Evolutionary conservation across 2,888 invertebrate species (phyloP).

Genomic region (Catocala sponsa): DNA sequence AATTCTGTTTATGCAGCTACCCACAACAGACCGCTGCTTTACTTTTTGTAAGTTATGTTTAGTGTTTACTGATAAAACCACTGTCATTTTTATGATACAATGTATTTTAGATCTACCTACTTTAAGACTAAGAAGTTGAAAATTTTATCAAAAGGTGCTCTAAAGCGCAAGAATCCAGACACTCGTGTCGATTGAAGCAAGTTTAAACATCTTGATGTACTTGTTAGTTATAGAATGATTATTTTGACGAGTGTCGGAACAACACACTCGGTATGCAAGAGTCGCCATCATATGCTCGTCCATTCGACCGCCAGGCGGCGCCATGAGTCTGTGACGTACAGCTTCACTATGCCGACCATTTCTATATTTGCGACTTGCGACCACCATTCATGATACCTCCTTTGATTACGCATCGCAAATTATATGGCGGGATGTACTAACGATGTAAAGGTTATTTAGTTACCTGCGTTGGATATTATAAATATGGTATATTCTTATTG

Average conservation of each 20-base stretch:
- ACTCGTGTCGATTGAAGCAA: too few relatives aligned
- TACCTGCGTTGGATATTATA: not conserved
- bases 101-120: too few relatives aligned
- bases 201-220: too few relatives aligned
- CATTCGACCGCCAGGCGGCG: conserved; percentile 34
- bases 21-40: too few relatives aligned
- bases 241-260: conserved; percentile 75
- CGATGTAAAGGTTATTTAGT: conserved; percentile 2
- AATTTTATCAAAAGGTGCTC: too few relatives aligned
- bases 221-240: conserved; percentile 53
- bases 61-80: too few relatives aligned
- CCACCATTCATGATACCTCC: conserved; percentile 32
- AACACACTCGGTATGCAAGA: conserved; percentile 68
- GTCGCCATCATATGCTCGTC: conserved; percentile 28
- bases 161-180: too few relatives aligned
- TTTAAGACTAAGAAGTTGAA: too few relatives aligned
- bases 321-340: conserved; percentile 44
- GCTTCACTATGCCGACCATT: conserved; percentile 37
- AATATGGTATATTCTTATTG: not conserved
- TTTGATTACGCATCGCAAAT: conserved; percentile 23
- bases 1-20: too few relatives aligned
- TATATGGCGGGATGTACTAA: conserved; percentile 13
- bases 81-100: too few relatives aligned
- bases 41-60: too few relatives aligned
- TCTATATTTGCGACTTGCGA: conserved; percentile 36